Conservation (phyloP, 2,888 invertebrate genomes). For the Loripinus fragilis region DNA sequence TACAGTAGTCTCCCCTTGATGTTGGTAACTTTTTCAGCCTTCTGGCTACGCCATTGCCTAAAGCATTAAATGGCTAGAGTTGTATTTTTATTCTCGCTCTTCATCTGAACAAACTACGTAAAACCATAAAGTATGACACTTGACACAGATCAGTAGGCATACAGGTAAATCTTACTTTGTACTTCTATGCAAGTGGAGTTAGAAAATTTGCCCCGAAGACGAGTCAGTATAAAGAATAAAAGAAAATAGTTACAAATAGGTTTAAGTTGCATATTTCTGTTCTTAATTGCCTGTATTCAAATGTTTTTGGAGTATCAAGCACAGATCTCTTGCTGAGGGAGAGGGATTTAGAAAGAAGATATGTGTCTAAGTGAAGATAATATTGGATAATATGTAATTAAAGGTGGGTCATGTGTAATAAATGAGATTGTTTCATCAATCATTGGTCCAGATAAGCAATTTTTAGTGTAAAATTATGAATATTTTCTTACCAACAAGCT, state of each 20-base stretch:
- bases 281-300: not conserved
- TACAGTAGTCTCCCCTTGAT: too few relatives aligned
- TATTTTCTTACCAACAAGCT: too few relatives aligned
- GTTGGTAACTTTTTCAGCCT: not conserved
- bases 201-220: not conserved
- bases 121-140: conserved; percentile 2
- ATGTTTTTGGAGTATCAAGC: too few relatives aligned
- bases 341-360: not conserved
- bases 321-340: not conserved
- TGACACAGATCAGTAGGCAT: not conserved
- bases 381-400: not conserved
- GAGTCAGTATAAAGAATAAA: not conserved
- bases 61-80: not conserved
- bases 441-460: too few relatives aligned
- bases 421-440: not conserved
- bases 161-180: not conserved
- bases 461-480: too few relatives aligned
- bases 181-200: not conserved
- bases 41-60: not conserved
- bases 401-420: not conserved
- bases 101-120: not conserved
- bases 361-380: not conserved
- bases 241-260: not conserved
- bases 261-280: not conserved
- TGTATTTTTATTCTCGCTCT: conserved; percentile 4